Evolutionary conservation across 2,113 vertebrate genomes (phyloP).

Genomic region (Hemibagrus wyckioides): DNA sequence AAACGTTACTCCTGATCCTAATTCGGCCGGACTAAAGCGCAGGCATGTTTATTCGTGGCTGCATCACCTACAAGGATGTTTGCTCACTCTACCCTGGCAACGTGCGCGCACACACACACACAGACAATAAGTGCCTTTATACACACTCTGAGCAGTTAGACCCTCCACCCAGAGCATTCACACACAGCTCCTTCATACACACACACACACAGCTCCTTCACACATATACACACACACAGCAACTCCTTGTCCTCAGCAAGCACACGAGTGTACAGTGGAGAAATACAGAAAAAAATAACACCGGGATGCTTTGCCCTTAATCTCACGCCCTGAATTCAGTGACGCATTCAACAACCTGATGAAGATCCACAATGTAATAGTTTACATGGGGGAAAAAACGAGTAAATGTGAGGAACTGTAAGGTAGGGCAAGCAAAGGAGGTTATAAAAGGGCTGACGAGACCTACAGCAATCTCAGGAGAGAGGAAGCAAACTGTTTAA

Average conservation of each 20-base stretch:
- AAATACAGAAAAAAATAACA: neutral
- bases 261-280: neutral
- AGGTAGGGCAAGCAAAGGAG: too few relatives aligned
- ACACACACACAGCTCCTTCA: slow-evolving; percentile 12
- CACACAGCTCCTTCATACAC: too few relatives aligned
- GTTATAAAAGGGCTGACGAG: too few relatives aligned
- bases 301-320: neutral
- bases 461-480: too few relatives aligned
- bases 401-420: too few relatives aligned
- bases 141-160: neutral
- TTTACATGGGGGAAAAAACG: neutral
- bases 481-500: too few relatives aligned
- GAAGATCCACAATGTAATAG: neutral
- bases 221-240: neutral
- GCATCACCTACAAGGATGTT: slow-evolving; percentile 10
- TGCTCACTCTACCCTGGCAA: slow-evolving; percentile 12
- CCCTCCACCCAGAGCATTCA: neutral
- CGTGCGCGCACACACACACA: slow-evolving; percentile 5
- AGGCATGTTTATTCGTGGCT: neutral
- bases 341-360: neutral
- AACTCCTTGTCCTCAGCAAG: neutral
- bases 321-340: neutral
- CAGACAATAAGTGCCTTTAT: neutral
- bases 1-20: neutral
- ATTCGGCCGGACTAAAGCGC: neutral